These are phyloP conservation scores for Gymnoscopelus braueri DNA, from an alignment of 2,797 vertebrate species.

Conservation along the genomic window DNA sequence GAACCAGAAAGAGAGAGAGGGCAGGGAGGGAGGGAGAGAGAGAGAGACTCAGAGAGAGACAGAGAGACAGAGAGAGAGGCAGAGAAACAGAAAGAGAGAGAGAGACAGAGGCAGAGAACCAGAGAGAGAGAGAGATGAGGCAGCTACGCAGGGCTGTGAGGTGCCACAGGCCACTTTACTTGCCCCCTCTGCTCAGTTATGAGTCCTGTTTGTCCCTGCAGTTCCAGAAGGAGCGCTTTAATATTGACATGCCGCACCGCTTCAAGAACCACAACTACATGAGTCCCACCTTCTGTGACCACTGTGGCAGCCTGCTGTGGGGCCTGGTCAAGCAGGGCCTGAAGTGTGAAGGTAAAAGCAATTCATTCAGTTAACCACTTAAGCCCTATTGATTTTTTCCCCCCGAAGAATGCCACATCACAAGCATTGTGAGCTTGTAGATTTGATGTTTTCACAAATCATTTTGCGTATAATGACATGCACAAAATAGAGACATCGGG, in stretches of 20 bases:
- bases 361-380: too few relatives aligned
- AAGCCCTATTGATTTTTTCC: too few relatives aligned
- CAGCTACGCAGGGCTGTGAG: slow-evolving; percentile 29
- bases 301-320: slow-evolving; percentile 98
- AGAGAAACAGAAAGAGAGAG: background rate
- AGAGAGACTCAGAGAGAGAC: slow-evolving; percentile 1
- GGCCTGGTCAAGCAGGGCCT: slow-evolving; percentile 96
- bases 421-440: too few relatives aligned
- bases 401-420: too few relatives aligned
- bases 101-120: background rate
- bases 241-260: slow-evolving; percentile 98
- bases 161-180: background rate
- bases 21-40: slow-evolving; percentile 3
- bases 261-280: slow-evolving; percentile 97
- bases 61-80: too few relatives aligned
- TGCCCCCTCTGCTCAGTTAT: slow-evolving; percentile 11
- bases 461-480: too few relatives aligned
- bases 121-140: slow-evolving; percentile 30
- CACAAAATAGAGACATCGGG: too few relatives aligned
- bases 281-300: slow-evolving; percentile 99
- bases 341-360: slow-evolving; percentile 92
- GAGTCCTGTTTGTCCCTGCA: slow-evolving; percentile 58
- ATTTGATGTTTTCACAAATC: too few relatives aligned
- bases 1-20: background rate
- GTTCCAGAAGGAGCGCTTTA: slow-evolving; percentile 99